phyloP scores from a whole-genome alignment of 2,113 vertebrate species.

The Ciconia stormi region DNA sequence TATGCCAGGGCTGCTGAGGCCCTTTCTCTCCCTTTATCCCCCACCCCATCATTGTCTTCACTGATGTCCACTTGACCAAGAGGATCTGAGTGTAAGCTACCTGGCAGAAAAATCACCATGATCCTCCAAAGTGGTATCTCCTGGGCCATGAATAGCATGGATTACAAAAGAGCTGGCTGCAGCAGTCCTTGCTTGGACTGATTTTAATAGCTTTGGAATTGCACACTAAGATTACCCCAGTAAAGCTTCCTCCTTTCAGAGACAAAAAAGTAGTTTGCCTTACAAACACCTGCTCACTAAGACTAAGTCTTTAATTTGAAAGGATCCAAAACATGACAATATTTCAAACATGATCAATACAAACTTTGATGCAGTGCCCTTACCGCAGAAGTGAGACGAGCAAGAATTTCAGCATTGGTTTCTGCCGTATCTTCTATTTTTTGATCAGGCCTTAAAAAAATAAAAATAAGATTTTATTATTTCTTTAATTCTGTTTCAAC shows the following conservation, averaged over 20 bases:
- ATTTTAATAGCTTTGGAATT: not conserved
- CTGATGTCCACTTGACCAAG: not conserved
- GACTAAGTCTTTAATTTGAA: not conserved
- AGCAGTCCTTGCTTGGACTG: not conserved
- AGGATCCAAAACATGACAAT: conserved; percentile 1
- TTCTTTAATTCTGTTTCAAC: conserved; percentile 38
- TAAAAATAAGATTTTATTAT: conserved; percentile 41
- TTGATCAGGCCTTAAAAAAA: conserved; percentile 84
- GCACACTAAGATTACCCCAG: not conserved
- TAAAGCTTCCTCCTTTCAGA: not conserved
- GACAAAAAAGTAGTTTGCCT: not conserved
- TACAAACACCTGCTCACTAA: not conserved
- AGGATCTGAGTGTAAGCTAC: not conserved
- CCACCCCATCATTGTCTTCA: not conserved
- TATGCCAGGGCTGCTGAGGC: not conserved
- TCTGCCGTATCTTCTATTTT: conserved; percentile 86
- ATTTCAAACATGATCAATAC: conserved; percentile 13
- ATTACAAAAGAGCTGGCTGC: not conserved
- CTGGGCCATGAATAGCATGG: not conserved
- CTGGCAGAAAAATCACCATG: not conserved
- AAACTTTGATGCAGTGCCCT: conserved; percentile 46
- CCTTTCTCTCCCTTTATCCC: not conserved
- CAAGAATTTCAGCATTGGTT: conserved; percentile 90
- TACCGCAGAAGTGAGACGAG: conserved; percentile 92
- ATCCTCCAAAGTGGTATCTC: not conserved